phyloP scores from a whole-genome alignment of 2,888 invertebrate genomes.

The Herminia tarsipennalis region DNA sequence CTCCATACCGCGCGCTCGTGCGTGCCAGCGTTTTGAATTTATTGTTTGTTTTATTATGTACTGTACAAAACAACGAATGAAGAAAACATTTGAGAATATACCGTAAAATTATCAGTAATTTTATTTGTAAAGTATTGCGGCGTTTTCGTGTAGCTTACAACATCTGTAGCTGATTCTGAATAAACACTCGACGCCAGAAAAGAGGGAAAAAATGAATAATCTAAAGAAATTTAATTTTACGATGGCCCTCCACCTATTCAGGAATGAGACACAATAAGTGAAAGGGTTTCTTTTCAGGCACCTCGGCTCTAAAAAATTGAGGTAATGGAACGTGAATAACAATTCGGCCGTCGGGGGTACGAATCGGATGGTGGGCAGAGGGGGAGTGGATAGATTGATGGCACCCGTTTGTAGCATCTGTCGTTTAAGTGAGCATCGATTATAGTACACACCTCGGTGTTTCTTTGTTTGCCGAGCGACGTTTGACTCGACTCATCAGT shows the following conservation, averaged over 20 bases:
- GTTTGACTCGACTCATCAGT: constrained; percentile 75
- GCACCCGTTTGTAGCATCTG: constrained; percentile 84
- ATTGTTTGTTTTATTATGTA: constrained; percentile 39
- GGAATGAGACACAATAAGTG: constrained; percentile 79
- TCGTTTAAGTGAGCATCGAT: constrained; percentile 84
- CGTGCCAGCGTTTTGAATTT: constrained; percentile 46
- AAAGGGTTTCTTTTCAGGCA: constrained; percentile 82
- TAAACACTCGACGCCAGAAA: constrained; percentile 39
- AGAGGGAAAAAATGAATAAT: constrained; percentile 63
- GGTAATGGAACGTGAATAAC: constrained; percentile 85
- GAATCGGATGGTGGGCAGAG: constrained; percentile 46
- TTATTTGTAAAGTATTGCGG: constrained; percentile 31
- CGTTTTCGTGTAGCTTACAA: constrained; percentile 41
- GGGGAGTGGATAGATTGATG: constrained; percentile 78
- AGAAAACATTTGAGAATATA: constrained; percentile 6
- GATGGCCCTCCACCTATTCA: constrained; percentile 72
- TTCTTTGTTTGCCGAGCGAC: constrained; percentile 78
- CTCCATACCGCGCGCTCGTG: constrained; percentile 46
- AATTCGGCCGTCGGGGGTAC: constrained; percentile 70
- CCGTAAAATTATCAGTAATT: constrained; percentile 9
- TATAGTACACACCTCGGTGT: constrained; percentile 78
- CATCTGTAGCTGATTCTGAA: constrained; percentile 43
- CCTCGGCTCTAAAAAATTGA: constrained; percentile 82
- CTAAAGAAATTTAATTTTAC: constrained; percentile 75
- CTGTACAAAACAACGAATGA: constrained; percentile 18